These are phyloP conservation scores for Manis crassicaudata DNA, from an alignment of 2,797 vertebrate species.

Conservation along the genomic window DNA sequence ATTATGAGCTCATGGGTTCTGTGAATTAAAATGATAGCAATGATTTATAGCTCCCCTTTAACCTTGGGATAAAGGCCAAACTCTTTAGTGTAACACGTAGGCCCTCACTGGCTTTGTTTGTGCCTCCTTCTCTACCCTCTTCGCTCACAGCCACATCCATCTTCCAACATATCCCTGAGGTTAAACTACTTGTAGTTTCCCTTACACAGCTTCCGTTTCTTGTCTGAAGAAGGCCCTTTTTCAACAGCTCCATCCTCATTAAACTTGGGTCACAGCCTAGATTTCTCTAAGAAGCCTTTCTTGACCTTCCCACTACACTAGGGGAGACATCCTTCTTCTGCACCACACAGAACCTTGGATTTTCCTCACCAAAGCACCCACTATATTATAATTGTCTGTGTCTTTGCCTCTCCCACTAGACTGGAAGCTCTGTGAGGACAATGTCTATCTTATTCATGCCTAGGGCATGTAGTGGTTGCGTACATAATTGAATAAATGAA, in stretches of 20 bases:
- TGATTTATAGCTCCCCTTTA: background rate
- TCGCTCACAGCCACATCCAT: background rate
- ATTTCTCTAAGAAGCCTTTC: background rate
- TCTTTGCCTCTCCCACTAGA: background rate
- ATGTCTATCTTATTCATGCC: background rate
- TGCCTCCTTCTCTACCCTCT: background rate
- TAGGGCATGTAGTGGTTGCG: background rate
- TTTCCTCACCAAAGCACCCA: background rate
- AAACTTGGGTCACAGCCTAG: background rate
- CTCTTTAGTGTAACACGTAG: background rate
- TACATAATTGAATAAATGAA: constrained; percentile 42
- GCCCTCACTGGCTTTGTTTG: background rate
- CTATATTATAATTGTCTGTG: constrained; percentile 7
- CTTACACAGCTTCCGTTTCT: background rate
- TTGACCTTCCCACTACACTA: background rate
- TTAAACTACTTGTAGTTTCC: background rate
- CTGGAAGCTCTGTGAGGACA: background rate
- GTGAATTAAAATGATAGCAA: constrained; percentile 35
- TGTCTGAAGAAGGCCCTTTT: background rate
- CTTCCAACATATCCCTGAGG: background rate
- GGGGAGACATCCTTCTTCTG: background rate
- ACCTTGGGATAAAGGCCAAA: background rate
- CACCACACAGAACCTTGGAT: background rate
- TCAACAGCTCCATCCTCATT: background rate
- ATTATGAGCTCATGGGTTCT: background rate